Evolutionary conservation across 2,797 vertebrate genomes (phyloP).

Genomic region (Cetoscarus ocellatus): DNA sequence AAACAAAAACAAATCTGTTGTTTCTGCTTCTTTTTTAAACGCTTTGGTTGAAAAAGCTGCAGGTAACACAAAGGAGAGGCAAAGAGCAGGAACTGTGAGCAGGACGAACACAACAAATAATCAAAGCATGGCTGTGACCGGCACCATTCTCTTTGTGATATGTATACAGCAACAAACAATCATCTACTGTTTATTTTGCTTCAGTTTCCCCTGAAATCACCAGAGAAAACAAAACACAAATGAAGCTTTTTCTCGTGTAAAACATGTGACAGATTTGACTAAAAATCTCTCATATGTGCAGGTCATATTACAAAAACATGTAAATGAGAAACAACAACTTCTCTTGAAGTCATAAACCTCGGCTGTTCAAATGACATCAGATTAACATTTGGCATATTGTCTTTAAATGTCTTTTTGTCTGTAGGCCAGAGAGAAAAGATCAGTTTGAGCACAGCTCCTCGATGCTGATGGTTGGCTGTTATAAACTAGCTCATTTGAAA

Average conservation of each 20-base stretch:
- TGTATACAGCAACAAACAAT: not conserved
- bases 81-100: not conserved
- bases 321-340: no score
- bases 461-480: conserved; percentile 62
- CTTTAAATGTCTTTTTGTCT: no score
- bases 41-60: not conserved
- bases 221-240: no score
- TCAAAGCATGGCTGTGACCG: not conserved
- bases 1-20: not conserved
- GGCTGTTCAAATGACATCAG: no score
- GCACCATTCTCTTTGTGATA: not conserved
- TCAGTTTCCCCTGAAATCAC: not conserved
- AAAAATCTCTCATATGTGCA: no score
- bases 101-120: not conserved
- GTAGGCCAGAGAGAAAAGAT: no score
- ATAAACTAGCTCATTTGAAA: conserved; percentile 65
- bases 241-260: no score
- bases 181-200: not conserved
- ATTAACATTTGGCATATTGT: no score
- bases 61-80: not conserved
- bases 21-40: not conserved
- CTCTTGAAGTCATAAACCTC: no score
- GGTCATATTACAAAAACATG: no score
- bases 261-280: no score
- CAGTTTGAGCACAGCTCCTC: conserved; percentile 28